Conservation (phyloP, 2,888 invertebrate species). For the Ecdyonurus torrentis region DNA sequence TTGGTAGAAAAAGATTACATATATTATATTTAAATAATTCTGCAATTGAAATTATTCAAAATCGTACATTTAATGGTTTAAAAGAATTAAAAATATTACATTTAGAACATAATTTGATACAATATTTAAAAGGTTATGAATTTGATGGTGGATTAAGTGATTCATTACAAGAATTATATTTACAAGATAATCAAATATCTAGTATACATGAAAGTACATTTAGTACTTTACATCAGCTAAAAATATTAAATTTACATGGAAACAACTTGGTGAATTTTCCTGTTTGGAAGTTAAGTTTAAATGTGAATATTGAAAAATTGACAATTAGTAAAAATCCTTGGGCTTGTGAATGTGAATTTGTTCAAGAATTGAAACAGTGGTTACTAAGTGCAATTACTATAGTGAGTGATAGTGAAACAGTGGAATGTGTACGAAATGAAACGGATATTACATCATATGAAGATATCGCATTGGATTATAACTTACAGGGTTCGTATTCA, state of each 20-base stretch:
- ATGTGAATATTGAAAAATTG: slow-evolving; percentile 39
- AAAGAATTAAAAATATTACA: slow-evolving; percentile 57
- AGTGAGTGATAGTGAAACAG: slow-evolving; percentile 16
- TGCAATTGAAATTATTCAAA: slow-evolving; percentile 60
- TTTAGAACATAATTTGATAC: slow-evolving; percentile 55
- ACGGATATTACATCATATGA: background rate
- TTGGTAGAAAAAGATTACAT: slow-evolving; percentile 63
- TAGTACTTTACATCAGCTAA: slow-evolving; percentile 42
- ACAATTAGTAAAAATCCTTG: slow-evolving; percentile 58
- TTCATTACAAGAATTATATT: slow-evolving; percentile 48
- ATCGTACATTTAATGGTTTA: slow-evolving; percentile 71
- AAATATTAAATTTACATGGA: slow-evolving; percentile 49
- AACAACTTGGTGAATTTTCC: slow-evolving; percentile 51
- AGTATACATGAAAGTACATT: slow-evolving; percentile 57
- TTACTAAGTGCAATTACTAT: slow-evolving; percentile 37
- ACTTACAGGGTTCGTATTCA: background rate
- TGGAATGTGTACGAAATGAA: background rate
- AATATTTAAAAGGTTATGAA: slow-evolving; percentile 55
- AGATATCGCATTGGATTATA: background rate
- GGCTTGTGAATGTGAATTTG: slow-evolving; percentile 70
- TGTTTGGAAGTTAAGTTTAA: slow-evolving; percentile 50
- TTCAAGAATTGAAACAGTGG: slow-evolving; percentile 60
- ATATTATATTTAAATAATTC: slow-evolving; percentile 61
- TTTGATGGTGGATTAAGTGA: slow-evolving; percentile 50
- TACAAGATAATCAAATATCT: slow-evolving; percentile 56